These are phyloP conservation scores for Sinelater perroti DNA, from an alignment of 2,888 invertebrate species.

Conservation along the genomic window DNA sequence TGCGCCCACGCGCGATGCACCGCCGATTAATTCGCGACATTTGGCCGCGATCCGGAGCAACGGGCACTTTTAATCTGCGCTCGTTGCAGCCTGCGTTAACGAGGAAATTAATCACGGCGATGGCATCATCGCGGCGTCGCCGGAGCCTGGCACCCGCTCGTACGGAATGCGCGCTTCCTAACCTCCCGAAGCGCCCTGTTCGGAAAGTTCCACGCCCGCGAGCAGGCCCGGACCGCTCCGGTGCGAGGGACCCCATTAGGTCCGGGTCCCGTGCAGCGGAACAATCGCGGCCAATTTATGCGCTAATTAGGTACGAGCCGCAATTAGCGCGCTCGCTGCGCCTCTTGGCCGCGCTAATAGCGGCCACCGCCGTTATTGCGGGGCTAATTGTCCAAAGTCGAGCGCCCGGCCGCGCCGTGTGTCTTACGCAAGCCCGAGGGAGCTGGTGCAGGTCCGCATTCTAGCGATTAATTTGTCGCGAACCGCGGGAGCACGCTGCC, in stretches of 20 bases:
- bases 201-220: too few species aligned
- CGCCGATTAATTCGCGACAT: too few species aligned
- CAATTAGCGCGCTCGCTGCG: slow-evolving; percentile 22
- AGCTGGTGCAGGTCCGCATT: slow-evolving; percentile 1
- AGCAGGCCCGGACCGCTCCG: too few species aligned
- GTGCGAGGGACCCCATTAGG: slow-evolving; percentile 7
- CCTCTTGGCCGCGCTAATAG: slow-evolving; percentile 21
- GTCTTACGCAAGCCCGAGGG: slow-evolving; percentile 1
- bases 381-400: slow-evolving; percentile 28
- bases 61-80: too few species aligned
- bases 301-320: slow-evolving; percentile 15
- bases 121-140: neutral
- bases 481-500: slow-evolving; percentile 9
- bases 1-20: too few species aligned
- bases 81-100: slow-evolving; percentile 8
- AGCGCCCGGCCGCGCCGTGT: neutral
- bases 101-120: neutral
- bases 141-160: slow-evolving; percentile 12
- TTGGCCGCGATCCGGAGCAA: too few species aligned
- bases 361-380: slow-evolving; percentile 1
- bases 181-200: too few species aligned
- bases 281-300: slow-evolving; percentile 14
- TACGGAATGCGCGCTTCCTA: too few species aligned
- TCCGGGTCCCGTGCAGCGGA: slow-evolving; percentile 14
- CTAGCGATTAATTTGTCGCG: slow-evolving; percentile 4